These are phyloP conservation scores for Coenobita brevimanus DNA, from an alignment of 1,140 invertebrate genomes.

Conservation along the genomic window DNA sequence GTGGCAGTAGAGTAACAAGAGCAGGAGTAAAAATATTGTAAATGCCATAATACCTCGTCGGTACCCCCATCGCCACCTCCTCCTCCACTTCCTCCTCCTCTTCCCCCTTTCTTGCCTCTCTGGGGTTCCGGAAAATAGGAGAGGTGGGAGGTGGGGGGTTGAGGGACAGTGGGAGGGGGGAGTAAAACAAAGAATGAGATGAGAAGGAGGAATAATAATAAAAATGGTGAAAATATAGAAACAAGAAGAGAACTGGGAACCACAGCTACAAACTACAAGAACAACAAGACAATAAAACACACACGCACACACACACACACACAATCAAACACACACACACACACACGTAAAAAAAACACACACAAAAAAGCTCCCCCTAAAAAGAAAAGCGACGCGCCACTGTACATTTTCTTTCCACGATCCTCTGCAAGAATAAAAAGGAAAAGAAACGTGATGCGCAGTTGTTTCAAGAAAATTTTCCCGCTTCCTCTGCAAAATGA, in stretches of 20 bases:
- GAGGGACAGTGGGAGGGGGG: background rate
- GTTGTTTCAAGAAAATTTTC: too few relatives aligned
- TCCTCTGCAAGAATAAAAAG: too few relatives aligned
- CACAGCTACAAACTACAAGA: background rate
- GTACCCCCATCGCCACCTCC: slow-evolving; percentile 39
- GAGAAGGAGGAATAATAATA: too few relatives aligned
- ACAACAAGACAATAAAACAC: background rate
- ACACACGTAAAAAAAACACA: background rate
- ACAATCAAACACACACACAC: background rate
- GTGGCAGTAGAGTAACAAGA: background rate
- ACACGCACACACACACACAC: slow-evolving; percentile 18
- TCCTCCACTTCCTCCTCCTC: slow-evolving; percentile 38
- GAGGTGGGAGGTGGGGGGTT: background rate
- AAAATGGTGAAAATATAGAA: too few relatives aligned
- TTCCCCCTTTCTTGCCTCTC: slow-evolving; percentile 39
- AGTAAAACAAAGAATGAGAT: background rate
- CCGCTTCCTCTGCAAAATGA: too few relatives aligned
- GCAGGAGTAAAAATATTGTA: background rate
- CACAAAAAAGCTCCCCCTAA: background rate
- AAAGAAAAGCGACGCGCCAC: background rate
- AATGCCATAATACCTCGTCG: slow-evolving; percentile 6
- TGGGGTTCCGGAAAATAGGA: background rate
- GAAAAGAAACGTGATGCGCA: too few relatives aligned
- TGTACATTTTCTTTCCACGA: too few relatives aligned
- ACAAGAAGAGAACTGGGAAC: too few relatives aligned